Base-by-base conservation (phyloP, 1,140 invertebrate species). In the Trinorchestia longiramus region DNA sequence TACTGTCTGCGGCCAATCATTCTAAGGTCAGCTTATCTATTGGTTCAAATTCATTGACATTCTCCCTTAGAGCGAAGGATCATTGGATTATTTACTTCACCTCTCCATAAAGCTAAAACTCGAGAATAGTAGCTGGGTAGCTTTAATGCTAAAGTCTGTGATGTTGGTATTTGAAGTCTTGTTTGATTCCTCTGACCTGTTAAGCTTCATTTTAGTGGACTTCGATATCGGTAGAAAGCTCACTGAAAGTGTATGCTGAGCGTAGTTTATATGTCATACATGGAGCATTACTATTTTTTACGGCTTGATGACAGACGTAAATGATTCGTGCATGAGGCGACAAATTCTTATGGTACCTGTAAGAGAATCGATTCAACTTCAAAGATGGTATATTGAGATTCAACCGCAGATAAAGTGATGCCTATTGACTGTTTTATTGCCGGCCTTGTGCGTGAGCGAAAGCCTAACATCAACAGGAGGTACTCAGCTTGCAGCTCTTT, bases 11-110 rank as follows among this genome's bases (percentile, higher is more conserved):
- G 44, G 40, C 92, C 92, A 45, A 94, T 94, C 92, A 45, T 94
- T 47, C 43, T 45, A 40, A 45, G 92, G 92, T 94, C 92, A 94
- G 92, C 92, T 94, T 94, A 94, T 94, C 92, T 94, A 94, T 94
- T 94, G 44, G 92, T 94, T 94, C 92, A 94, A 45, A 94, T 45
- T 43, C 92, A 94, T 94, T 94, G 92, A 94, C 92, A 94, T 94
- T 94, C 92, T 94, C 43, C 92, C 92, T n/a, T n/a, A 94, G 43
- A n/a, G 43, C 92, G 40, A 94, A 94, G 44, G 43, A 94, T 94
- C 43, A 40, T 94, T 45, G 92, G 92, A 94, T 94, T 94, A 94
- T 94, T 94, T 94, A 45, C 92, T 94, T 47, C 43, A 47, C 15
- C 92, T 94, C 92, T 45, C 92, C 92, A 45, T 94, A 94, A 94